Evolutionary conservation across 2,888 invertebrate genomes (phyloP), one percentile per base, ranked within the genome.

Genomic region (Sthenelais limicola): DNA sequence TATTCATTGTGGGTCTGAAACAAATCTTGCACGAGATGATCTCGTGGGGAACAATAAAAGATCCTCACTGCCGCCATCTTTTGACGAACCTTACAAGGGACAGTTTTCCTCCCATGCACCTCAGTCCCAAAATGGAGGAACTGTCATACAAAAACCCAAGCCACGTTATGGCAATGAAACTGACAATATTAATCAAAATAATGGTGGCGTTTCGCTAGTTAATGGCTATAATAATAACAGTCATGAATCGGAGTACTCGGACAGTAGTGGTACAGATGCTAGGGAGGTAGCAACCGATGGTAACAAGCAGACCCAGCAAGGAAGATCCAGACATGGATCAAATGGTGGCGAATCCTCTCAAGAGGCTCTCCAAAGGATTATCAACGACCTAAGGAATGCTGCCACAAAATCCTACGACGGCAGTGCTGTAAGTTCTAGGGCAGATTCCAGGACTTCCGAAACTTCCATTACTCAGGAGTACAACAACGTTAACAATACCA

Each of bases 341-440:
- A n/a, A n/a, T n/a, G n/a, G n/a, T n/a, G 62, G 62, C 4, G 62
- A 62, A 21, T 62, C 54, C 0, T 73, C 73, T 7, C 68, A 68
- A 24, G 68, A 68, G 4, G 73, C 73, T 12, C 38, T 73, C n/a
- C 68, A 73, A 26, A 54, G 73, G 28, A 73, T 73, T 21, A 73
- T 73, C 15, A 48, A 68, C 47, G 73, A 73, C 68, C 32, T 73
- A 15, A 51, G 62, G 24, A 68, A 73, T 33, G 73, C 73, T 15
- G 49, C 73, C 12, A 48, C 51, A 0, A 73, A 56, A 48, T 58
- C 73, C 2, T 68, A 56, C 26, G 73, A 68, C 26, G 52, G 54
- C 28, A 72, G 72, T 21, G 26, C 56, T 2, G n/a, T n/a, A n/a
- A 51, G 70, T 28, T 70, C 70, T 0, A 21, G 51, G 24, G 38